phyloP scores from a whole-genome alignment of 2,113 vertebrate genomes.

The Pungitius pungitius region DNA sequence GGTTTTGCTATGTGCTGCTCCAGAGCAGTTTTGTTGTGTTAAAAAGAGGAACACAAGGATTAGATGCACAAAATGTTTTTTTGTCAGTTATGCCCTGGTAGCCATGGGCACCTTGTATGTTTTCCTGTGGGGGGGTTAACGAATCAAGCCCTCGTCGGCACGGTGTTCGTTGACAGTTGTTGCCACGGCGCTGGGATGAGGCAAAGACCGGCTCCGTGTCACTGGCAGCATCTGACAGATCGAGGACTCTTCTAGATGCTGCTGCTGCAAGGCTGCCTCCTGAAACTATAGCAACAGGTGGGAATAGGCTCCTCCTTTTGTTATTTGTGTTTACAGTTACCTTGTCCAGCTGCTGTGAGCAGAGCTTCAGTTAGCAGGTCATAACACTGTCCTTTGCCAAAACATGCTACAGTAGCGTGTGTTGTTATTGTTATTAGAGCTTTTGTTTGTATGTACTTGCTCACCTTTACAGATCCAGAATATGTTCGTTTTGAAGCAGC shows the following conservation, averaged over 20 bases:
- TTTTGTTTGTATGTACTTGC: conserved; percentile 30
- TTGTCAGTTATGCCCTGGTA: conserved; percentile 24
- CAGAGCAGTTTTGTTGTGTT: conserved; percentile 9
- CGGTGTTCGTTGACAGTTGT: conserved; percentile 70
- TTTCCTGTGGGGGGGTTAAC: conserved; percentile 49
- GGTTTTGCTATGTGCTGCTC: conserved; percentile 9
- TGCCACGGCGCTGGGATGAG: conserved; percentile 64
- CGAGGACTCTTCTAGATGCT: conserved; percentile 60
- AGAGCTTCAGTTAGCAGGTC: conserved; percentile 9
- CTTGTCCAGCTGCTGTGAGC: conserved; percentile 27
- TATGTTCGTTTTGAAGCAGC: conserved; percentile 28
- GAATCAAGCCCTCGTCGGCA: conserved; percentile 49
- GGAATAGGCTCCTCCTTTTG: conserved; percentile 52
- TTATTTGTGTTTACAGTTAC: conserved; percentile 51
- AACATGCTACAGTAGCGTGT: conserved; percentile 27
- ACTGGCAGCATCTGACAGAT: conserved; percentile 52
- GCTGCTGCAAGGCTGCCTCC: conserved; percentile 50
- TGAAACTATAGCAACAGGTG: conserved; percentile 77
- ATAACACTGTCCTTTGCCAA: conserved; percentile 12
- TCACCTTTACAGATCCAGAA: conserved; percentile 40
- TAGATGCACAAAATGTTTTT: conserved; percentile 18
- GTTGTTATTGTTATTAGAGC: conserved; percentile 42
- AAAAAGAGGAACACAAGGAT: conserved; percentile 21
- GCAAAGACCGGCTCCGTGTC: conserved; percentile 27
- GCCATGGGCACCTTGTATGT: conserved; percentile 39